A percentile compares a stretch with the other conserved stretches of the same genome.
phyloP scores from a whole-genome alignment of 2,113 vertebrate genomes.

The Xerus inauris region DNA sequence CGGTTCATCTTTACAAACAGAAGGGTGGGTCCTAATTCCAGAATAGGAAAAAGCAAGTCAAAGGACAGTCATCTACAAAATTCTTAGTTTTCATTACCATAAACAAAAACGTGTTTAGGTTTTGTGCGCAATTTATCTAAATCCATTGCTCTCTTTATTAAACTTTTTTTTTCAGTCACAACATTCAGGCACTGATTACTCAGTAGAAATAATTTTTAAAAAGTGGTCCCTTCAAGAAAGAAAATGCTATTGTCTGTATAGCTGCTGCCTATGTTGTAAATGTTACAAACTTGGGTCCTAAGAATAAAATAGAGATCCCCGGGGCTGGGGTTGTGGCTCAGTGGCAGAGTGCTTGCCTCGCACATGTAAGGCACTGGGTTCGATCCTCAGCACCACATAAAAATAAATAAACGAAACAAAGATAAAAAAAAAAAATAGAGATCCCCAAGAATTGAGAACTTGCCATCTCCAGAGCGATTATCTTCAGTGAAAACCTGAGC shows the following conservation, averaged over 20 bases:
- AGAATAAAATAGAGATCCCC: not conserved
- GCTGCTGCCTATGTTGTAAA: not conserved
- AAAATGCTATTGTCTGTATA: not conserved
- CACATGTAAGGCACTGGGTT: no score
- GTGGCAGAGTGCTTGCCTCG: no score
- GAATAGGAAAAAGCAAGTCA: not conserved
- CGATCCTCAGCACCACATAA: no score
- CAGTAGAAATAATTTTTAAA: not conserved
- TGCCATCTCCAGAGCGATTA: not conserved
- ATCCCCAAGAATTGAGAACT: not conserved
- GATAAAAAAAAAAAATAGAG: no score
- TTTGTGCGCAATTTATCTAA: not conserved
- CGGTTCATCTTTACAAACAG: constrained; percentile 90
- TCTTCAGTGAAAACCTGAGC: no score
- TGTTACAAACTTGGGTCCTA: not conserved
- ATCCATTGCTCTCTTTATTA: not conserved
- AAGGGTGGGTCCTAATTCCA: constrained; percentile 90
- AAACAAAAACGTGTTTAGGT: not conserved
- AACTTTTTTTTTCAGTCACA: not conserved
- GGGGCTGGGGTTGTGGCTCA: no score
- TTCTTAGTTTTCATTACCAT: not conserved
- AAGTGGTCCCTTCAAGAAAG: not conserved
- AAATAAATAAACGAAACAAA: no score
- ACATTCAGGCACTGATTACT: not conserved
- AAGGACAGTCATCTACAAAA: not conserved